Evolutionary conservation across 2,113 vertebrate species (phyloP), one percentile per base, ranked within the genome.

Genomic region (Macroglossus sobrinus): DNA sequence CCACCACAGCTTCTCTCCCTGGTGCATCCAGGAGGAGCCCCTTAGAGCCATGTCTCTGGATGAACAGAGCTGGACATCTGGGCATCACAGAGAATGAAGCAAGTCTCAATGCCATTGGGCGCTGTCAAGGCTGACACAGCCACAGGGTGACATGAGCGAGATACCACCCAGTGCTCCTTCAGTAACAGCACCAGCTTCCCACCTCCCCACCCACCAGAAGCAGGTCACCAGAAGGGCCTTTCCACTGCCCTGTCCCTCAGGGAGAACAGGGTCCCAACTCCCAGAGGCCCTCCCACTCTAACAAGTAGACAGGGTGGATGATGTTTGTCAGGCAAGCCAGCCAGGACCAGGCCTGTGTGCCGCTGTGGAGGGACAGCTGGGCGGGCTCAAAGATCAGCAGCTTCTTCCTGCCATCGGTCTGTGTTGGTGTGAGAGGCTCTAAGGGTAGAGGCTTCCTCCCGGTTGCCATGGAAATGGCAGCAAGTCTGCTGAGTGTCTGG

Each of bases 381-480:
- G 50, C 50, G 24, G 55, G 38, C 75, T 45, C 55, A 28, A 33
- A 13, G 21, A 55, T 45, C 47, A 1, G 66, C 33, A 18, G 74
- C 88, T 33, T 63, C 55, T 35, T 84, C 19, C 88, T 50, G 9
- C 81, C 47, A 30, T 76, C 50, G 11, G 72, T 71, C 84, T 94
- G 55, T 72, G 84, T 45, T 69, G 64, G 76, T 38, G n/a, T 86
- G 78, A 50, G 53, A 91, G 82, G 71, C 45, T 71, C 74, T 45
- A 30, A 94, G 96, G 91, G 89, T 43, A 72, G 93, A 84, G 91
- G 93, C 59, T 61, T 40, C 76, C 66, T 68, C 61, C 68, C 12
- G 0, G 95, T 97, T 97, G 97, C 68, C 85, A 68, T 96, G 95
- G 97, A 69, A 94, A 97, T 13, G 13, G 43, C 74, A 74, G 64